These are phyloP conservation scores for Epinotia nisella DNA, from an alignment of 2,888 invertebrate species.

Conservation along the genomic window DNA sequence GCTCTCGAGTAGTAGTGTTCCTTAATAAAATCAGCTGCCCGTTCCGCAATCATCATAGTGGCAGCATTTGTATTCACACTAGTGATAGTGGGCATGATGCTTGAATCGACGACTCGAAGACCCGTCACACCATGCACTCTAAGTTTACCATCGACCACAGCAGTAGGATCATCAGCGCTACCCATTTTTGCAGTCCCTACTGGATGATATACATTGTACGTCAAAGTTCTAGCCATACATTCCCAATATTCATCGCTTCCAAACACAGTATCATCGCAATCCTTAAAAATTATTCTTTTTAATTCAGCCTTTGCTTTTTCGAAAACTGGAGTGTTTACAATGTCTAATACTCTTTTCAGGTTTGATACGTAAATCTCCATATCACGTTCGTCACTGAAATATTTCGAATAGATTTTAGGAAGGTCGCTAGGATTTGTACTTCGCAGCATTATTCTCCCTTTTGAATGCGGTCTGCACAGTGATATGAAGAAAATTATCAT, in stretches of 20 bases:
- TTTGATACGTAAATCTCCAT: conserved; percentile 66
- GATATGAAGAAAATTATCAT: conserved; percentile 72
- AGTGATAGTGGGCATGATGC: conserved; percentile 76
- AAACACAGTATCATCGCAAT: conserved; percentile 67
- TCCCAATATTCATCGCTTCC: conserved; percentile 72
- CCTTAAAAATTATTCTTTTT: conserved; percentile 65
- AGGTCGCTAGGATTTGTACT: conserved; percentile 63
- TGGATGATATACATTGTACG: conserved; percentile 77
- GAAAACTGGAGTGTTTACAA: conserved; percentile 68
- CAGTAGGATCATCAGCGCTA: conserved; percentile 56
- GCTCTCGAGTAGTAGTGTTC: conserved; percentile 58
- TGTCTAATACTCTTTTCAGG: conserved; percentile 66
- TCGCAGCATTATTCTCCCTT: conserved; percentile 66
- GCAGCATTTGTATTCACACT: conserved; percentile 77
- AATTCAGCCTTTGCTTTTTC: conserved; percentile 65
- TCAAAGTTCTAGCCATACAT: conserved; percentile 74
- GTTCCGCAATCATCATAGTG: conserved; percentile 78
- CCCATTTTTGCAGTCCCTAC: conserved; percentile 80
- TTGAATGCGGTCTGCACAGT: conserved; percentile 72
- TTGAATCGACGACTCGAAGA: conserved; percentile 74
- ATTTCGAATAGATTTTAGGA: conserved; percentile 72
- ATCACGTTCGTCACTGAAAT: conserved; percentile 71
- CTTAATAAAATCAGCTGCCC: conserved; percentile 76
- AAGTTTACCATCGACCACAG: conserved; percentile 69
- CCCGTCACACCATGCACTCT: conserved; percentile 64